Base-by-base conservation (phyloP, 1,140 invertebrate genomes). In the Neodiprion lecontei region DNA sequence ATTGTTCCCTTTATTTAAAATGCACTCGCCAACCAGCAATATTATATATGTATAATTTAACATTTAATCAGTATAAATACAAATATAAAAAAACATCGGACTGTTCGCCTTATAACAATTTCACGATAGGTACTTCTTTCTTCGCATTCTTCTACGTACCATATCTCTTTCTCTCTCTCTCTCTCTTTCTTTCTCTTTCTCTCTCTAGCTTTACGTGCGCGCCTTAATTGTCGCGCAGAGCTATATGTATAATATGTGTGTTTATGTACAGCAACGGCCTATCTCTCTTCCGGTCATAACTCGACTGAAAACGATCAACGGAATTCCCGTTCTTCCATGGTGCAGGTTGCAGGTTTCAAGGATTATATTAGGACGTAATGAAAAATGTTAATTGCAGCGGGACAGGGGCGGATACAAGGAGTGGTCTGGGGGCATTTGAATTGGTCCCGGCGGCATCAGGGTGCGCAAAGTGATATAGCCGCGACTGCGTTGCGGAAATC, bases 361-460 rank as follows among this genome's bases (percentile, higher is more conserved):
- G 53, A 14, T 61, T 61, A 9, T 61, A 9, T 61, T 9, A 14
- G 5, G 8, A 8, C 5, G 5, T 17, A 17, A 61, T 61, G 53
- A 61, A 61, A 61, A 61, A 61, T 61, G 53, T 14, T 61, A 12
- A 61, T 61, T 61, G 11, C 53, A 61, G 53, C n/a, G 8, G 53
- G 53, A 61, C 2, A n/a, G 11, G 53, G 53, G n/a, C 7, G 53
- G 5, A 40, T 40, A 40, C 3, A 12, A 61, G 74, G 74, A 70
- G 69, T 70, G 72, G 69, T 76, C 68, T 67, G 71, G 70, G 67
- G 75, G 76, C 72, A 74, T 72, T 78, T 77, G 79, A 82, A 82
- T 85, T 85, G 82, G 82, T 85, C 83, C 82, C 83, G 81, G 79
- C 75, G 82, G 79, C 81, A 80, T 84, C 76, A 80, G 75, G 78